Evolutionary conservation across 2,797 vertebrate species (phyloP).

Genomic region (Platalea minor): DNA sequence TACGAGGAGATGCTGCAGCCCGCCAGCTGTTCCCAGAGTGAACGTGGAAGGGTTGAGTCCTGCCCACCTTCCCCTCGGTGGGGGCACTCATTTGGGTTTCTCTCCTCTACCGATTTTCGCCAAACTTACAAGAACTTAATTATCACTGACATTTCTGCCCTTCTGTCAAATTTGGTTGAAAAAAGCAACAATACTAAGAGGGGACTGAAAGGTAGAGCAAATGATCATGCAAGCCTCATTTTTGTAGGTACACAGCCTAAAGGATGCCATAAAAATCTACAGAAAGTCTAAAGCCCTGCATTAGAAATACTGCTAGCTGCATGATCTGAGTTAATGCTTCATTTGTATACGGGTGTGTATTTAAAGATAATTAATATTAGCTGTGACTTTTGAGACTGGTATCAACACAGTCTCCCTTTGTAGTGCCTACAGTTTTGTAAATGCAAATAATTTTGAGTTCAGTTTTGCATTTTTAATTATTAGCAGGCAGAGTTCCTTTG

Average conservation of each 20-base stretch:
- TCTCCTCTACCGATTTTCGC: background rate
- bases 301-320: background rate
- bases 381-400: slow-evolving; percentile 52
- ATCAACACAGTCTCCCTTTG: slow-evolving; percentile 43
- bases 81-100: background rate
- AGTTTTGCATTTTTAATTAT: slow-evolving; percentile 52
- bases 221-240: background rate
- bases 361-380: slow-evolving; percentile 65
- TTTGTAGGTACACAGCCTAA: background rate
- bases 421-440: slow-evolving; percentile 49
- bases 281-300: background rate
- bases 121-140: slow-evolving; percentile 28
- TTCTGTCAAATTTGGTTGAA: background rate
- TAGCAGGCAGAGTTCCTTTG: slow-evolving; percentile 4
- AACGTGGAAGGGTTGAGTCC: background rate
- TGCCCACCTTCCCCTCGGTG: background rate
- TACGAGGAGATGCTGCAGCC: background rate
- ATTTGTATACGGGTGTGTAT: slow-evolving; percentile 7
- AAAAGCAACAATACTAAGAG: background rate
- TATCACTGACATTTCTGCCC: background rate
- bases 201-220: background rate
- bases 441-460: slow-evolving; percentile 34
- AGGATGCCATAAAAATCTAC: background rate
- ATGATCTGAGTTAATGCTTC: background rate
- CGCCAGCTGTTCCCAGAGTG: slow-evolving; percentile 1